Evolutionary conservation across 30 jellyfish, hydroid and myxozoan genomes (phyloP).

Genomic region (Sanderia malayensis): DNA sequence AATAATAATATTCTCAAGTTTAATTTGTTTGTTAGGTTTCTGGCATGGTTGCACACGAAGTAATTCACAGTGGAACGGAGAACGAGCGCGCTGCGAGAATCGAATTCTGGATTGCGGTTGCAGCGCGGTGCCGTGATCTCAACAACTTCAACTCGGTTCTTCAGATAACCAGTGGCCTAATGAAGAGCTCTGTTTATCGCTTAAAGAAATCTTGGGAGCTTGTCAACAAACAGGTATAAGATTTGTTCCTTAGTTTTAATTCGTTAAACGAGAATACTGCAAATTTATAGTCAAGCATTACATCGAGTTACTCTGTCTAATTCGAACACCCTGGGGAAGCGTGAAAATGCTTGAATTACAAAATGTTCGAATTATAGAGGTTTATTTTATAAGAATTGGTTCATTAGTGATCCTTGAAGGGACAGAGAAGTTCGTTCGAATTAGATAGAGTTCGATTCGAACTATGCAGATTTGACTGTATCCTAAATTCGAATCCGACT

Average conservation of each 20-base stretch:
- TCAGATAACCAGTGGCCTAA: slow-evolving; percentile 82
- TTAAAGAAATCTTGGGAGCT: slow-evolving; percentile 93
- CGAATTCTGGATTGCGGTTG: slow-evolving; percentile 90
- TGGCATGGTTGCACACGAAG: slow-evolving; percentile 78
- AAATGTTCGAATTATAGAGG: too few species aligned
- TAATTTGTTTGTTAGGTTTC: slow-evolving; percentile 43
- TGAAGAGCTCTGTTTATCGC: slow-evolving; percentile 87
- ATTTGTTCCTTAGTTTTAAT: neutral
- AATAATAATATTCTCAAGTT: too few species aligned
- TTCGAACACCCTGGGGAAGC: too few species aligned
- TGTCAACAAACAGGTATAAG: slow-evolving; percentile 78
- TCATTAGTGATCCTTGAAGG: too few species aligned
- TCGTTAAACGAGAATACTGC: neutral
- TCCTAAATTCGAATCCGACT: neutral
- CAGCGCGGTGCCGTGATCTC: slow-evolving; percentile 85
- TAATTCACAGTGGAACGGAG: slow-evolving; percentile 62
- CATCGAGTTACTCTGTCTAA: too few species aligned
- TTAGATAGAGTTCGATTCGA: too few species aligned
- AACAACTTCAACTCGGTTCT: slow-evolving; percentile 84
- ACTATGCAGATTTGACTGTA: too few species aligned
- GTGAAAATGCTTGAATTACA: too few species aligned
- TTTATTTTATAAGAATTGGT: too few species aligned
- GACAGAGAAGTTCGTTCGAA: too few species aligned
- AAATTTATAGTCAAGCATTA: neutral
- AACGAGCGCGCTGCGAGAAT: slow-evolving; percentile 76